Percentiles rank a stretch among this genome's conserved stretches.
phyloP scores from a whole-genome alignment of 2,888 invertebrate species.

The Scaptomyza cyrtandrae region DNA sequence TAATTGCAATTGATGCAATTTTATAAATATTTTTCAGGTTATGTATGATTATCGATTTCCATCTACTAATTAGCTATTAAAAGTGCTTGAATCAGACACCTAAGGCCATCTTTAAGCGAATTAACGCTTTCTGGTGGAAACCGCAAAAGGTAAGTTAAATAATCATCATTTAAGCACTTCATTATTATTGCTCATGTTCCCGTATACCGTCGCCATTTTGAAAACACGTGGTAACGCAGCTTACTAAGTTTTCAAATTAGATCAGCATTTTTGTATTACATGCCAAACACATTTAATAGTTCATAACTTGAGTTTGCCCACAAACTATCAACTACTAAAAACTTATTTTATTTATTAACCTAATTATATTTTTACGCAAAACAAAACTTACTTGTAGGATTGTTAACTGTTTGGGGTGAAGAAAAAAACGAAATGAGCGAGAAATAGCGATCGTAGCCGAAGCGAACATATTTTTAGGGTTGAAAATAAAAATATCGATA shows the following conservation, averaged over 20 bases:
- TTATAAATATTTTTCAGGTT: constrained; percentile 42
- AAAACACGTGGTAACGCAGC: constrained; percentile 60
- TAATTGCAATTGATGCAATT: constrained; percentile 47
- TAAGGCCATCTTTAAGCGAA: constrained; percentile 82
- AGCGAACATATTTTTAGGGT: neutral
- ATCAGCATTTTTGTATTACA: neutral
- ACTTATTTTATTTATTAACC: neutral
- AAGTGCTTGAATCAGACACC: constrained; percentile 79
- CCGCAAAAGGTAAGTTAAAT: constrained; percentile 84
- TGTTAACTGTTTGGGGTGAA: constrained; percentile 81
- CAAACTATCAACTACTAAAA: neutral
- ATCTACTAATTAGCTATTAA: neutral
- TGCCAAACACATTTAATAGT: neutral
- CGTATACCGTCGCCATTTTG: constrained; percentile 68
- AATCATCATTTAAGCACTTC: constrained; percentile 80
- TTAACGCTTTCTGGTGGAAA: constrained; percentile 84
- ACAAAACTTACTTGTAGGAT: constrained; percentile 82
- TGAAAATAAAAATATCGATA: constrained; percentile 4
- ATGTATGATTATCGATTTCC: neutral
- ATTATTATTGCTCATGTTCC: neutral
- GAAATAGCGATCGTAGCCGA: constrained; percentile 15
- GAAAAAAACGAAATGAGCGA: constrained; percentile 84
- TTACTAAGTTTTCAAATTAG: neutral
- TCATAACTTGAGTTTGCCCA: neutral
- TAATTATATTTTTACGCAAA: neutral